These are phyloP conservation scores for Ameiurus melas DNA, from an alignment of 2,113 vertebrate genomes.

Conservation along the genomic window DNA sequence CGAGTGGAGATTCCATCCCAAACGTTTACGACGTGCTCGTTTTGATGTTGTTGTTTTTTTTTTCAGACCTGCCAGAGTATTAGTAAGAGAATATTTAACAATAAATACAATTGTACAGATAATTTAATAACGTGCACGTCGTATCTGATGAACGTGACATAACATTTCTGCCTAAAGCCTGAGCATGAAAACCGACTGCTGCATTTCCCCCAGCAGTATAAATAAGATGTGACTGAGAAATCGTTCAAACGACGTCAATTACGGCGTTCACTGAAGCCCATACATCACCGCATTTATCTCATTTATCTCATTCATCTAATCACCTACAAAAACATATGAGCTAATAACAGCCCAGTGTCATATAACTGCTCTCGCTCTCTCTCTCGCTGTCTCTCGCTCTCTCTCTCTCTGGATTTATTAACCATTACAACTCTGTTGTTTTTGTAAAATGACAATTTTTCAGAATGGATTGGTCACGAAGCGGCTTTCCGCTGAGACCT, in stretches of 20 bases:
- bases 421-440: slow-evolving; percentile 48
- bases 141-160: neutral
- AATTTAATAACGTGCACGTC: neutral
- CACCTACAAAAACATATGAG: slow-evolving; percentile 51
- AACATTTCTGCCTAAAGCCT: neutral
- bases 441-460: slow-evolving; percentile 40
- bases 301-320: slow-evolving; percentile 54
- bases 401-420: slow-evolving; percentile 40
- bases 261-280: slow-evolving; percentile 29
- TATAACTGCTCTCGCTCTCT: slow-evolving; percentile 42
- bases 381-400: slow-evolving; percentile 32
- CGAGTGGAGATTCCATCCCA: too few relatives aligned
- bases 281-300: slow-evolving; percentile 20
- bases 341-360: slow-evolving; percentile 50
- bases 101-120: neutral
- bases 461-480: neutral
- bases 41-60: neutral
- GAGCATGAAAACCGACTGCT: neutral
- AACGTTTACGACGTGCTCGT: neutral
- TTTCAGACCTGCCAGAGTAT: neutral
- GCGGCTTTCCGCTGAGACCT: neutral
- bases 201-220: neutral
- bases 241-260: slow-evolving; percentile 25
- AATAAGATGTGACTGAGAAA: slow-evolving; percentile 31
- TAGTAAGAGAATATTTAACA: neutral